A percentile compares a stretch with the other conserved stretches of the same genome.
phyloP scores from a whole-genome alignment of 2,888 invertebrate genomes.

The Chymomyza fuscimana region DNA sequence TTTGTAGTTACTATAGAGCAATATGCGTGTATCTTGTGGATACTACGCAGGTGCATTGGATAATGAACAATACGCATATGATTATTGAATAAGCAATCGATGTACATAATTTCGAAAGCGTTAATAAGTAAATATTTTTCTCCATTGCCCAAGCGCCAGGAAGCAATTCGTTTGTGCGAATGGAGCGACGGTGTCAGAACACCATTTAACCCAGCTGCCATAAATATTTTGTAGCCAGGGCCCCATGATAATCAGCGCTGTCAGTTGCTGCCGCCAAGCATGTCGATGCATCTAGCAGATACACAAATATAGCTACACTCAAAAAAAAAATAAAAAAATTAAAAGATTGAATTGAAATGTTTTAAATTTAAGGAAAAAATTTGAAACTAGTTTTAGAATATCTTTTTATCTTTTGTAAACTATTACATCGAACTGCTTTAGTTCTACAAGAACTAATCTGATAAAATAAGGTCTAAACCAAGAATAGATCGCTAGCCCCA shows the following conservation, averaged over 20 bases:
- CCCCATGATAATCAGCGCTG: constrained; percentile 58
- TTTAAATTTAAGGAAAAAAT: no score
- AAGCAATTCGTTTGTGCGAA: constrained; percentile 3
- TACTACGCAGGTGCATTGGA: neutral
- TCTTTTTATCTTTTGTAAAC: no score
- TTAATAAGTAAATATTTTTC: constrained; percentile 17
- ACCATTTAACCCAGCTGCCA: constrained; percentile 55
- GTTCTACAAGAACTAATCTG: no score
- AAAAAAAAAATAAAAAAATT: neutral
- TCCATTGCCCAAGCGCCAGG: constrained; percentile 11
- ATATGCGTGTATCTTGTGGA: neutral
- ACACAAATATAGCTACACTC: constrained; percentile 7
- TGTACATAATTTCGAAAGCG: neutral
- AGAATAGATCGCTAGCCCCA: no score
- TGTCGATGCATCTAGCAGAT: constrained; percentile 13
- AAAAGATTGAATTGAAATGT: no score
- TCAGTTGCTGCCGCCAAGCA: constrained; percentile 40
- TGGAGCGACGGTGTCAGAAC: constrained; percentile 26
- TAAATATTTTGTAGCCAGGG: constrained; percentile 45
- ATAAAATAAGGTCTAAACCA: no score
- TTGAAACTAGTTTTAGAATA: no score
- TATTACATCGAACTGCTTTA: no score
- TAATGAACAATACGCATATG: neutral
- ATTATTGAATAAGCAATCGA: constrained; percentile 28
- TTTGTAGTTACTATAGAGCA: neutral